Evolutionary conservation across 2,888 invertebrate species (phyloP).

Genomic region (Yponomeuta malinellus): DNA sequence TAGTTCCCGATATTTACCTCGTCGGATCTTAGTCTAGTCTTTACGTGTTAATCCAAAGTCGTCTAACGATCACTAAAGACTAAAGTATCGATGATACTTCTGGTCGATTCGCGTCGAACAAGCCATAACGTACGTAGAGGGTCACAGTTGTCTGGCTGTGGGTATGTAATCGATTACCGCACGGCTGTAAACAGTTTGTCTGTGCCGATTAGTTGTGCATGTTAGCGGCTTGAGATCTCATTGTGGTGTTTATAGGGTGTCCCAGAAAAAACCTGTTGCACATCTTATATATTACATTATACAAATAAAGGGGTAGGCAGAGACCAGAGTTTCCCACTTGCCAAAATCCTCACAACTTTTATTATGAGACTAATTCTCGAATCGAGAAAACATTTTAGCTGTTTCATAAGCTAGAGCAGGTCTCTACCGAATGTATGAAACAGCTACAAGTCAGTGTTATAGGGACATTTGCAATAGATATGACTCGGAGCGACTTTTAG

Average conservation of each 20-base stretch:
- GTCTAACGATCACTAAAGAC: neutral
- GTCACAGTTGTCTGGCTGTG: neutral
- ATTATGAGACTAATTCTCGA: no score
- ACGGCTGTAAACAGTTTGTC: neutral
- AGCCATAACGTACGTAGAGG: no score
- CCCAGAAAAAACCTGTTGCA: neutral
- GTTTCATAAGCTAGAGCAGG: neutral
- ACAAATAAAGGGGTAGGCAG: no score
- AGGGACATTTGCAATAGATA: no score
- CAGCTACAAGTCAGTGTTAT: no score
- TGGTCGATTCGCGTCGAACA: neutral
- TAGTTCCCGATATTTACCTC: no score
- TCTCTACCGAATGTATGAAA: no score
- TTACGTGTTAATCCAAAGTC: neutral
- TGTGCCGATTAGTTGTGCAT: neutral
- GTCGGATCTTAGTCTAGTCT: neutral
- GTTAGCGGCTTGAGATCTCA: neutral
- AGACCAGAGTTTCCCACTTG: no score
- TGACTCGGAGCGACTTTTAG: no score
- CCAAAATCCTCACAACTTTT: no score
- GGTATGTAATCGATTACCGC: neutral
- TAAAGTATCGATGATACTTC: neutral
- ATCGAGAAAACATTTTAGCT: neutral
- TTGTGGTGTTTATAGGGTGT: neutral
- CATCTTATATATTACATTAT: neutral